phyloP scores from a whole-genome alignment of 1,140 invertebrate species.

The Brachionus calyciflorus region DNA sequence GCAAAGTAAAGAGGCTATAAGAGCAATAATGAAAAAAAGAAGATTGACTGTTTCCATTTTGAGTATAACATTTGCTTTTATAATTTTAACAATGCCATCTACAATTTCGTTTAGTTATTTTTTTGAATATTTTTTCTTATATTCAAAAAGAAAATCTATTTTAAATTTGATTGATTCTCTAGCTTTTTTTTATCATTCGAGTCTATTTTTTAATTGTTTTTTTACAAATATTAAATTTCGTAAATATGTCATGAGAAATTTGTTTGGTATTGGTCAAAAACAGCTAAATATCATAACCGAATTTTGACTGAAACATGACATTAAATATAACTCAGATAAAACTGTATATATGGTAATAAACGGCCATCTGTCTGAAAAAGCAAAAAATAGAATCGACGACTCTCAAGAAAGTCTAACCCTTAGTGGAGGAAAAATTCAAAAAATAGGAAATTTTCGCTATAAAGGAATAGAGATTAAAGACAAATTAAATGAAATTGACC shows the following conservation, averaged over 20 bases:
- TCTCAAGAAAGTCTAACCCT: too few relatives aligned
- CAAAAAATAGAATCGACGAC: too few relatives aligned
- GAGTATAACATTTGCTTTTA: slow-evolving; percentile 24
- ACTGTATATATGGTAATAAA: too few relatives aligned
- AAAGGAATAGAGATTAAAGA: too few relatives aligned
- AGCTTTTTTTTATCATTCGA: neutral
- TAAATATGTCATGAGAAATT: neutral
- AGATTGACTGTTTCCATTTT: neutral
- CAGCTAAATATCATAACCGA: too few relatives aligned
- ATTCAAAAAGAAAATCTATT: neutral
- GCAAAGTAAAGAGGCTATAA: neutral
- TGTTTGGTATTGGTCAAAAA: neutral
- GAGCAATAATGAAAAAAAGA: neutral
- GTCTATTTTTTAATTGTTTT: slow-evolving; percentile 4
- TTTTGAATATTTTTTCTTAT: neutral
- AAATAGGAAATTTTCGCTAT: too few relatives aligned
- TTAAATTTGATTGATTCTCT: slow-evolving; percentile 10
- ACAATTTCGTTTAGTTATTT: slow-evolving; percentile 31
- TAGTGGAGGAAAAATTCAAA: too few relatives aligned
- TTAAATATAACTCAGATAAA: too few relatives aligned
- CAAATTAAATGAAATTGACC: too few relatives aligned
- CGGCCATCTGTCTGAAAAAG: too few relatives aligned
- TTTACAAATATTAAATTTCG: slow-evolving; percentile 15
- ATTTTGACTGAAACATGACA: too few relatives aligned
- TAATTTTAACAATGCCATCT: slow-evolving; percentile 19